These are phyloP conservation scores for Hyppa rectilinea DNA, from an alignment of 2,888 invertebrate genomes.

Conservation along the genomic window DNA sequence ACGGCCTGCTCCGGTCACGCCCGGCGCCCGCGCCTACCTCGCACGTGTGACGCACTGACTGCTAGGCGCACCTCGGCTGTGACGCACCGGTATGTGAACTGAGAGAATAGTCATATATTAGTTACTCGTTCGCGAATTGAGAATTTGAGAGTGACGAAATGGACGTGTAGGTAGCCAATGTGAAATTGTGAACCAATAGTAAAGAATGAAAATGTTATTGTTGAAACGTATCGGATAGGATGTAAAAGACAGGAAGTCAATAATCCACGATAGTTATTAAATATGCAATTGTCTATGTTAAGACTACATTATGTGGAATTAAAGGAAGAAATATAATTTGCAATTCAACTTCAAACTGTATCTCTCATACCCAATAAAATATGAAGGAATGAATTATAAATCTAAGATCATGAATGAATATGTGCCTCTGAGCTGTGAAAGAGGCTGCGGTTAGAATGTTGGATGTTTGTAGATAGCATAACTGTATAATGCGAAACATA, in stretches of 20 bases:
- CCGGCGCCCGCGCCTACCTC: slow-evolving; percentile 36
- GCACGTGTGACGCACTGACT: slow-evolving; percentile 69
- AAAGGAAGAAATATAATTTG: slow-evolving; percentile 79
- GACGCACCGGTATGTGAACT: slow-evolving; percentile 75
- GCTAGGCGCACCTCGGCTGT: slow-evolving; percentile 62
- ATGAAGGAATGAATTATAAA: slow-evolving; percentile 42
- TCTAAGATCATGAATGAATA: slow-evolving; percentile 37
- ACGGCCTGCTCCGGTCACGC: slow-evolving; percentile 51
- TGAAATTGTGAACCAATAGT: slow-evolving; percentile 85
- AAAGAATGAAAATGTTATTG: slow-evolving; percentile 86
- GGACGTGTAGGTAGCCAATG: slow-evolving; percentile 85
- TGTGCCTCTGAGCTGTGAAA: slow-evolving; percentile 46
- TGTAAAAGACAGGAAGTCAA: slow-evolving; percentile 82
- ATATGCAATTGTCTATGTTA: slow-evolving; percentile 70
- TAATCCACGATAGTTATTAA: slow-evolving; percentile 74
- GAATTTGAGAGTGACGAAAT: slow-evolving; percentile 73
- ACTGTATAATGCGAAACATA: slow-evolving; percentile 42
- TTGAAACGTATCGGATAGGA: slow-evolving; percentile 83
- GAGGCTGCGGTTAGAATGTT: slow-evolving; percentile 43
- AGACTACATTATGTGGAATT: slow-evolving; percentile 68
- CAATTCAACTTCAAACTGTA: slow-evolving; percentile 41
- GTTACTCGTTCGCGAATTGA: slow-evolving; percentile 74
- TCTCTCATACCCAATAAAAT: slow-evolving; percentile 55
- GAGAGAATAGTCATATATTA: slow-evolving; percentile 74
- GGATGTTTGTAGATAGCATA: slow-evolving; percentile 59